Base-by-base conservation (phyloP, 2,113 vertebrate genomes). In the Danionella cerebrum region DNA sequence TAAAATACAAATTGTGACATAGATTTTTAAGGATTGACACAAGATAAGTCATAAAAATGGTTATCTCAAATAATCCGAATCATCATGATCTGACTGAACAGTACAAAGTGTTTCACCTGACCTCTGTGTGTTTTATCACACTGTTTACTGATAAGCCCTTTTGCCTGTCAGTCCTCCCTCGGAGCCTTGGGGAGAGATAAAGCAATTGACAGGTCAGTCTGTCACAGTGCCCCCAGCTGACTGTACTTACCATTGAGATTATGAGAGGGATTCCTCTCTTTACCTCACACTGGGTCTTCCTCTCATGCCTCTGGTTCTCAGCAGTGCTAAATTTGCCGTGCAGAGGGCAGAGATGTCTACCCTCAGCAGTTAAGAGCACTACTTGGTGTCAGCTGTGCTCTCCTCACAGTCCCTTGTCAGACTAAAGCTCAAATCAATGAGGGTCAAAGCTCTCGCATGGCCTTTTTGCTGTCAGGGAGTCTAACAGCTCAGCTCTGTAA, bases 221-320 rank as follows among this genome's bases (percentile, higher is more conserved):
- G 53, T 58, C 66, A 48, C 18, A 47, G 33, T 36, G 29, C 47
- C 29, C 31, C 33, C 52, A 48, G 53, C 41, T 68, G 41, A 58
- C 53, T 68, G 42, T 45, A 48, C 19, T 57, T 47, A 47, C 31
- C 53, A 25, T 19, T 70, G 77, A 75, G 79, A 77, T 84, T 79
- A 82, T 78, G 70, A 78, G 75, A 65, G 76, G 78, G 76, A 77
- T 74, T 79, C 77, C 75, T 78, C 64, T 67, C 58, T 72, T 70
- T 51, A 5, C 50, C 38, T 24, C 41, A 55, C 45, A 39, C 70
- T 44, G 38, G 27, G 21, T 41, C 18, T 58, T 39, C 59, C 60
- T 41, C 11, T 71, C 41, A 29, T 33, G 21, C 55, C 19, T 50
- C 21, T 19, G 44, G 55, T 6, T 48, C 35, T 5, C 60, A 13